These are phyloP conservation scores for Urocitellus parryii DNA, from an alignment of 2,113 vertebrate genomes.

Conservation along the genomic window DNA sequence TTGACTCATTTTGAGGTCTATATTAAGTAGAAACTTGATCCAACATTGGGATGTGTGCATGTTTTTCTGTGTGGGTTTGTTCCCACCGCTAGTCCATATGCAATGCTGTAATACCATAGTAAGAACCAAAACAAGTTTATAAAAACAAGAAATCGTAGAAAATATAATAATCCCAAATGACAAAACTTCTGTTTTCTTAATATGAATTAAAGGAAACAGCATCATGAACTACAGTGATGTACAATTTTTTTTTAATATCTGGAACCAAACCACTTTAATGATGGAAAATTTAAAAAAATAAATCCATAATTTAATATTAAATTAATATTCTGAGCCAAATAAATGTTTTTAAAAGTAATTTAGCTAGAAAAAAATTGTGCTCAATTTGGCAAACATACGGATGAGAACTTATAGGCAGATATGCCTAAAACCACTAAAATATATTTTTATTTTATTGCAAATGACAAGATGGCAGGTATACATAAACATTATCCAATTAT, in stretches of 20 bases:
- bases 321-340: neutral
- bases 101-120: neutral
- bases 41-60: neutral
- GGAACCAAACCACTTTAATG: neutral
- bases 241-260: neutral
- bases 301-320: too few species aligned
- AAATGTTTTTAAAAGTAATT: neutral
- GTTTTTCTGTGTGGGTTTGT: neutral
- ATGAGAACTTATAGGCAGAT: neutral
- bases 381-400: neutral
- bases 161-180: neutral
- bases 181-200: neutral
- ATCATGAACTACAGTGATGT: neutral
- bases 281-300: neutral
- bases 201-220: neutral
- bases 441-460: neutral
- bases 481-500: neutral
- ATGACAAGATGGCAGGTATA: neutral
- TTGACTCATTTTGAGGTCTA: neutral
- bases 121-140: slow-evolving; percentile 7
- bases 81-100: too few species aligned
- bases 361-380: neutral
- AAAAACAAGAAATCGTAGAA: neutral
- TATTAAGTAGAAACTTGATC: neutral
- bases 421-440: neutral